These are phyloP conservation scores for Patella pellucida DNA, from an alignment of 2,888 invertebrate genomes.

Conservation along the genomic window DNA sequence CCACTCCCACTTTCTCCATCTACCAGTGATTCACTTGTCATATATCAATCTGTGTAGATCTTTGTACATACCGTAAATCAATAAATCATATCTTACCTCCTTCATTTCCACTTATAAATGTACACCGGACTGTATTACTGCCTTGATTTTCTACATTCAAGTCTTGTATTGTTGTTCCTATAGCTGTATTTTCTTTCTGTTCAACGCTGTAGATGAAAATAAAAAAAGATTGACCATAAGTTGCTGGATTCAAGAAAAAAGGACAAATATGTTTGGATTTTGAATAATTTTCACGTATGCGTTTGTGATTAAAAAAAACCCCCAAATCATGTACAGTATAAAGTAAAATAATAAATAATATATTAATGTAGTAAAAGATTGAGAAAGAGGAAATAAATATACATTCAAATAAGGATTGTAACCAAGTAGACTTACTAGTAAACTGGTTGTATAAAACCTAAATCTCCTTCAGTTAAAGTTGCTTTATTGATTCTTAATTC, in stretches of 20 bases:
- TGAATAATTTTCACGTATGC: too few species aligned
- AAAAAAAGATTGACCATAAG: too few species aligned
- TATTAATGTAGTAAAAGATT: too few species aligned
- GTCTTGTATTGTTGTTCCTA: slow-evolving; percentile 79
- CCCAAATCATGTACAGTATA: too few species aligned
- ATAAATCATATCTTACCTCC: neutral
- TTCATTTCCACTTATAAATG: slow-evolving; percentile 33
- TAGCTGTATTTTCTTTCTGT: slow-evolving; percentile 82
- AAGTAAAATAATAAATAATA: too few species aligned
- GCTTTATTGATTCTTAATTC: slow-evolving; percentile 82
- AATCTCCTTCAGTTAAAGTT: slow-evolving; percentile 80
- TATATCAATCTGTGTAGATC: neutral
- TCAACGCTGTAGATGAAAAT: slow-evolving; percentile 74
- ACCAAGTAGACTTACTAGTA: slow-evolving; percentile 76
- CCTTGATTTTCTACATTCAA: slow-evolving; percentile 76
- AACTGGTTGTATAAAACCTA: slow-evolving; percentile 89
- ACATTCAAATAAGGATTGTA: too few species aligned
- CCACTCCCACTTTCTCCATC: too few species aligned
- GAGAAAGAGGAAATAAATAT: neutral
- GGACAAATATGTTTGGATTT: too few species aligned
- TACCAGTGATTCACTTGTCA: too few species aligned
- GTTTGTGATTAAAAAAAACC: too few species aligned
- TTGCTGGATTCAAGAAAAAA: too few species aligned
- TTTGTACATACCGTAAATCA: neutral
- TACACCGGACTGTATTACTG: slow-evolving; percentile 34